Evolutionary conservation across 1,140 invertebrate genomes (phyloP), one percentile per base, ranked within the genome.

Genomic region (Tetramorium alpestre): DNA sequence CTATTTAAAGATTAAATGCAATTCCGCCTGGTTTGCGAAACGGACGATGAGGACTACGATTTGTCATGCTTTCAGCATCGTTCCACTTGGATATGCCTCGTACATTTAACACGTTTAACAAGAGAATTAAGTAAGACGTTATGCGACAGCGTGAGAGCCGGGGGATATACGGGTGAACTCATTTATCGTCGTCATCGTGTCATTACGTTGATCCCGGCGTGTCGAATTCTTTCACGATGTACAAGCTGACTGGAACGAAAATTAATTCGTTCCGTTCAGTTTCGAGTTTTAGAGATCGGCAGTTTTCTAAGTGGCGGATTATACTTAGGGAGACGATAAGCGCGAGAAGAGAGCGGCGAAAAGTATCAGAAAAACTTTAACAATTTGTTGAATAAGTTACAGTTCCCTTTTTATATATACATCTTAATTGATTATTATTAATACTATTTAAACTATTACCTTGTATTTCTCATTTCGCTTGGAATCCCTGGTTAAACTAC

Each of bases 201-300:
- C 76, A 58, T 78, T 78, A 64, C 76, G 58, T 49, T 78, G 58
- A 78, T 64, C 76, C 76, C 47, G 58, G 58, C 76, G 76, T 78
- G 58, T 78, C 76, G 58, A 78, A 78, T 78, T 78, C 76, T 78
- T 78, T 47, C 58, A 78, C 65, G 65, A 69, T 69, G 65, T 69
- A 69, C 76, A 65, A 47, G 60, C 76, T 65, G 58, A 78, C 60
- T 64, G 41, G 76, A 65, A 65, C 60, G 76, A 78, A 78, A 78
- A 78, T 78, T 78, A 60, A 78, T 78, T 78, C 76, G 76, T 78
- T 78, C 76, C 76, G 76, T 78, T 64, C 38, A 78, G 76, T 78
- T 65, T 65, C 41, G 41, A 33, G 44, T 78, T 47, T 60, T 47
- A n/a, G 25, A 22, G 25, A 65, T 77, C 58, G 18, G 3, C 72